These are phyloP conservation scores for Agrilus cyanescens DNA, from an alignment of 2,888 invertebrate genomes.

Conservation along the genomic window DNA sequence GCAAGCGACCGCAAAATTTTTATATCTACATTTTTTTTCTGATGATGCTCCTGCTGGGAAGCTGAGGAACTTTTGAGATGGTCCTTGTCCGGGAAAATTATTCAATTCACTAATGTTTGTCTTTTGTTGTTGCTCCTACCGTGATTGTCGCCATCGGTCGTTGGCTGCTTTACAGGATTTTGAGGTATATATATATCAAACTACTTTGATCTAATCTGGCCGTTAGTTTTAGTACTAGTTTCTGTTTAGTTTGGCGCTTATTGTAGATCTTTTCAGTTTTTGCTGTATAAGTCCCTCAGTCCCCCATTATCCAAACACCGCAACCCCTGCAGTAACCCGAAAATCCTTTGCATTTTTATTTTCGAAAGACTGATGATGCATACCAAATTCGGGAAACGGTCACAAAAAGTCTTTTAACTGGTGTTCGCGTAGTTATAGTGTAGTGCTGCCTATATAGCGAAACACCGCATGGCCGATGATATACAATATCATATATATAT, in stretches of 20 bases:
- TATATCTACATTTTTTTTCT: slow-evolving; percentile 9
- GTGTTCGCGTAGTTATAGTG: slow-evolving; percentile 21
- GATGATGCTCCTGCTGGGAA: slow-evolving; percentile 28
- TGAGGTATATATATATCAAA: slow-evolving; percentile 59
- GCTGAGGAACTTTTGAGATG: slow-evolving; percentile 87
- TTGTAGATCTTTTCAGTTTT: slow-evolving; percentile 30
- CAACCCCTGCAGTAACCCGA: slow-evolving; percentile 5
- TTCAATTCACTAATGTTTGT: slow-evolving; percentile 48
- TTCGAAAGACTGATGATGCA: not conserved
- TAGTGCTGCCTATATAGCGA: slow-evolving; percentile 28
- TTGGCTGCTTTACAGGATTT: slow-evolving; percentile 67
- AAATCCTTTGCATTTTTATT: slow-evolving; percentile 7
- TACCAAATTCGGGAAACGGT: slow-evolving; percentile 5
- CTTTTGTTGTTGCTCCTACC: slow-evolving; percentile 45
- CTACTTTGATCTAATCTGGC: slow-evolving; percentile 34
- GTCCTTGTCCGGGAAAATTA: slow-evolving; percentile 53
- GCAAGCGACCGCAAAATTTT: no score
- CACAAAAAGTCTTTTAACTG: slow-evolving; percentile 5
- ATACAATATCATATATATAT: slow-evolving; percentile 7
- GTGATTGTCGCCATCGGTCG: slow-evolving; percentile 46
- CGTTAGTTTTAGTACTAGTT: slow-evolving; percentile 35
- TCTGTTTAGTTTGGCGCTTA: slow-evolving; percentile 38
- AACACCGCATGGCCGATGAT: slow-evolving; percentile 29
- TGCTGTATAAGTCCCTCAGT: slow-evolving; percentile 20
- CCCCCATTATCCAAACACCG: slow-evolving; percentile 8